Evolutionary conservation across 2,888 invertebrate genomes (phyloP).

Genomic region (Epinotia demarniana): DNA sequence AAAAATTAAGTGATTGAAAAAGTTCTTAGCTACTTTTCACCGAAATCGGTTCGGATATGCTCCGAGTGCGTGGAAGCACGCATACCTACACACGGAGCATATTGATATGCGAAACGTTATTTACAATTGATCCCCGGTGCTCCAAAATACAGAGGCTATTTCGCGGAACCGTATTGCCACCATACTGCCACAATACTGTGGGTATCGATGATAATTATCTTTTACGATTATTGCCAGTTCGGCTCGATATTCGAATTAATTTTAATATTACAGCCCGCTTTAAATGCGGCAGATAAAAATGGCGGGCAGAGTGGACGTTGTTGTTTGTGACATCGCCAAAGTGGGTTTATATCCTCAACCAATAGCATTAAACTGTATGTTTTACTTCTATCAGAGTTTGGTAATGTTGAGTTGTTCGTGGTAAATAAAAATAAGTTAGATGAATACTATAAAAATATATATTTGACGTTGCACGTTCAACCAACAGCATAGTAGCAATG

Average conservation of each 20-base stretch:
- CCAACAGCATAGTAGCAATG: not conserved
- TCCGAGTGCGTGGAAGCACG: too few species aligned
- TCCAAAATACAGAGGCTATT: slow-evolving; percentile 35
- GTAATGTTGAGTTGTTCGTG: too few species aligned
- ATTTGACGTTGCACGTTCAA: not conserved
- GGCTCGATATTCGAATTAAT: slow-evolving; percentile 52
- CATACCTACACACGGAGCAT: not conserved
- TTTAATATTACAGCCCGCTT: slow-evolving; percentile 50
- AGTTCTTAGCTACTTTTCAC: too few species aligned
- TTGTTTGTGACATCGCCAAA: not conserved
- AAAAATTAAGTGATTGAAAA: too few species aligned
- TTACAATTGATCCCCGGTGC: not conserved
- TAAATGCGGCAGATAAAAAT: slow-evolving; percentile 48
- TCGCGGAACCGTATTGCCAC: slow-evolving; percentile 50
- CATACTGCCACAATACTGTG: slow-evolving; percentile 17
- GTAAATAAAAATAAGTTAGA: too few species aligned
- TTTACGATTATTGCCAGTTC: slow-evolving; percentile 55
- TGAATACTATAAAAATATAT: not conserved
- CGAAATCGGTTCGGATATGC: too few species aligned
- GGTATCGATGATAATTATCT: slow-evolving; percentile 56
- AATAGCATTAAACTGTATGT: too few species aligned
- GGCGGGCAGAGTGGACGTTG: not conserved
- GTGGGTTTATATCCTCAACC: too few species aligned
- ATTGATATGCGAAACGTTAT: not conserved
- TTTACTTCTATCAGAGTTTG: too few species aligned